These are phyloP conservation scores for Tenthredo mesomela DNA, from an alignment of 2,888 invertebrate species.

Conservation along the genomic window DNA sequence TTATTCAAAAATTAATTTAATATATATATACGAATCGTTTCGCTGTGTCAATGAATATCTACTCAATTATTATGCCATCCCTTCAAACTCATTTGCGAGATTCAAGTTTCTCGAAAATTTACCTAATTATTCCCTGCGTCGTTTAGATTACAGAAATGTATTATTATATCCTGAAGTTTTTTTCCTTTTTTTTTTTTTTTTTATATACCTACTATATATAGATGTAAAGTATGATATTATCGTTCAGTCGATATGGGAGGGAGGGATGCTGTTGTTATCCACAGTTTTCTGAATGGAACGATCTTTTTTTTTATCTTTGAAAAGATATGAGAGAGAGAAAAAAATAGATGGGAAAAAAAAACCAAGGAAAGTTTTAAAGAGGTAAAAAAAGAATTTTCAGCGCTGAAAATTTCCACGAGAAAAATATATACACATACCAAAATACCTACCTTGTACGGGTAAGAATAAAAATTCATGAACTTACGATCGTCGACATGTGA, in stretches of 20 bases:
- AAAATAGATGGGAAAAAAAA: no score
- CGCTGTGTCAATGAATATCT: neutral
- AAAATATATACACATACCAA: neutral
- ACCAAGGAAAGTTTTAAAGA: no score
- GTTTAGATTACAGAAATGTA: neutral
- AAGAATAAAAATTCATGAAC: conserved; percentile 29
- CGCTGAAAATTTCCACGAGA: neutral
- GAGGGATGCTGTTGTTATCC: conserved; percentile 10
- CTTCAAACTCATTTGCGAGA: neutral
- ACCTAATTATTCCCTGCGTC: neutral
- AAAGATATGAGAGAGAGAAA: neutral
- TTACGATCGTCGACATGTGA: conserved; percentile 34
- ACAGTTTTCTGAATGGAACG: neutral
- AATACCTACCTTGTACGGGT: neutral
- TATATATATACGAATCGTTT: neutral
- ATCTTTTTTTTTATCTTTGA: neutral
- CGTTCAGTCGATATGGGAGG: neutral
- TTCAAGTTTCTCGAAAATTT: neutral
- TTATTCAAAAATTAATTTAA: neutral
- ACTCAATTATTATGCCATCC: neutral
- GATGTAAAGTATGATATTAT: neutral
- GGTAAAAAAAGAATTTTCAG: neutral
- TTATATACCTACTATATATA: neutral
- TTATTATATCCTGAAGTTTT: neutral
- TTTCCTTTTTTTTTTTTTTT: neutral